These are phyloP conservation scores for Ferrisia virgata DNA, from an alignment of 2,888 invertebrate genomes.

Conservation along the genomic window DNA sequence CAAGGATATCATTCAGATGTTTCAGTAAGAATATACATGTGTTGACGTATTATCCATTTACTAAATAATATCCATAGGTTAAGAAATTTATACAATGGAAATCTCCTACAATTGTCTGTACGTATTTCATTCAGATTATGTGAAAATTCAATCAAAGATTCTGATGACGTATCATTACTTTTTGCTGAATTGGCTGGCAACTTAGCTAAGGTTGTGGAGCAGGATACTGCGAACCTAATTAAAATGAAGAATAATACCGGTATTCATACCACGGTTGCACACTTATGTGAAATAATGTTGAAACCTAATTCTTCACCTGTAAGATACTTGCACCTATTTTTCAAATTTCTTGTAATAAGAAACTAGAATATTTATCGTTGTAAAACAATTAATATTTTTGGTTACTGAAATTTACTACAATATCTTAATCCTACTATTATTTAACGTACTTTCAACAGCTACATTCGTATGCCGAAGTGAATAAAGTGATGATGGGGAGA, in stretches of 20 bases:
- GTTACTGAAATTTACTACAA: too few relatives aligned
- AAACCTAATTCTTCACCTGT: background rate
- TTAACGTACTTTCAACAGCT: background rate
- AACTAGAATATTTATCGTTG: too few relatives aligned
- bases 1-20: background rate
- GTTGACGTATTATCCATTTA: background rate
- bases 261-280: too few relatives aligned
- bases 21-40: background rate
- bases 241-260: background rate
- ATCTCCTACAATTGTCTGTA: background rate
- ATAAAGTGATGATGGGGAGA: too few relatives aligned
- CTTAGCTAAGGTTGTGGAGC: background rate
- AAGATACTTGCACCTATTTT: too few relatives aligned
- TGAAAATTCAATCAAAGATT: background rate
- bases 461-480: background rate
- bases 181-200: background rate
- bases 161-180: background rate
- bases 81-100: background rate
- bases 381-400: background rate
- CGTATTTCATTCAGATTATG: constrained; percentile 14
- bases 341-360: too few relatives aligned
- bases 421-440: too few relatives aligned
- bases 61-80: too few relatives aligned
- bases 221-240: background rate
- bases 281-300: background rate